Evolutionary conservation across 2,797 vertebrate species (phyloP).

Genomic region (Cynopterus sphinx): DNA sequence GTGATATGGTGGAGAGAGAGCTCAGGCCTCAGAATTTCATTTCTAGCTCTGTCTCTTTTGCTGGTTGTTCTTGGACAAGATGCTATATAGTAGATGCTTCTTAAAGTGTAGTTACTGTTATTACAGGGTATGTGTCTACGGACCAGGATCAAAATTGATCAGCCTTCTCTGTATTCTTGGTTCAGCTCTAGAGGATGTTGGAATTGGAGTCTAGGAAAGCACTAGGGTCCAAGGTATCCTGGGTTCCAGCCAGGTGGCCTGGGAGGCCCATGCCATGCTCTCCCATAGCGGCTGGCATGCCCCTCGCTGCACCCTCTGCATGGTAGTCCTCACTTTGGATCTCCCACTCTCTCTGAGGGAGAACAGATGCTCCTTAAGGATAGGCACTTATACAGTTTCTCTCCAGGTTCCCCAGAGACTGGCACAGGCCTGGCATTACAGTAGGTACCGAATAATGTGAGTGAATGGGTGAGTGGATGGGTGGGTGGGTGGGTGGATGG

Average conservation of each 20-base stretch:
- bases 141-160: background rate
- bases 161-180: background rate
- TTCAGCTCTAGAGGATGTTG: background rate
- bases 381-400: background rate
- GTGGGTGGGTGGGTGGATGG: background rate
- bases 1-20: background rate
- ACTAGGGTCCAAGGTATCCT: background rate
- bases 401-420: background rate
- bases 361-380: background rate
- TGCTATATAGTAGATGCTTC: background rate
- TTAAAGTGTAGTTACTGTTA: background rate
- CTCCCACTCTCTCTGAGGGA: background rate
- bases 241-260: background rate
- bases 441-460: background rate
- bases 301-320: background rate
- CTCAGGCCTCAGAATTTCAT: background rate
- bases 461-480: background rate
- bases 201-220: background rate
- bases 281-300: background rate
- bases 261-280: background rate
- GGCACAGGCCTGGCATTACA: background rate
- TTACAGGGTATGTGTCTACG: background rate
- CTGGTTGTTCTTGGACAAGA: background rate
- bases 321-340: background rate
- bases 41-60: background rate